A percentile compares a stretch with the other conserved stretches of the same genome.
phyloP scores from a whole-genome alignment of 2,888 invertebrate genomes.

The Rhagonycha lutea region DNA sequence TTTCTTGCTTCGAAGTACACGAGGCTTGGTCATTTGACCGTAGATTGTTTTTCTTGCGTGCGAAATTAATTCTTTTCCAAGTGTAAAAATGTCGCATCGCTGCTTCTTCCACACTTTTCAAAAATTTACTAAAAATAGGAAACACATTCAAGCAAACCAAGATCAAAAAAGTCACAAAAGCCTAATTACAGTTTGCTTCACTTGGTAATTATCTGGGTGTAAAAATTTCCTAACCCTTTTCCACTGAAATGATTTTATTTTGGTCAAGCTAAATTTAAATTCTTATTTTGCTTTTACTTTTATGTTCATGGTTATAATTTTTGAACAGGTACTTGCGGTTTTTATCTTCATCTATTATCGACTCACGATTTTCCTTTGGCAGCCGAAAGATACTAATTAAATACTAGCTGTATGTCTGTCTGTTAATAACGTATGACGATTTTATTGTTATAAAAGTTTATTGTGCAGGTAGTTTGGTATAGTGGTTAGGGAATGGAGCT shows the following conservation, averaged over 20 bases:
- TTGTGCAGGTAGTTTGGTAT: too few species aligned
- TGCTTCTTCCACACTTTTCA: conserved; percentile 23
- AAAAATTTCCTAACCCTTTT: not conserved
- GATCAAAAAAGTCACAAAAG: conserved; percentile 15
- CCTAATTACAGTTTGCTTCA: not conserved
- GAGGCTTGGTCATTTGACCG: conserved; percentile 24
- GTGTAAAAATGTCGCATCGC: conserved; percentile 17
- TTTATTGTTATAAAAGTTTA: too few species aligned
- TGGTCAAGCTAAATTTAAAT: not conserved
- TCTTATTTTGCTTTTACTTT: not conserved
- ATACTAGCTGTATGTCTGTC: too few species aligned
- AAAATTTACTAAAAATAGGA: conserved; percentile 7
- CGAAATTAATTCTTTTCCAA: conserved; percentile 18
- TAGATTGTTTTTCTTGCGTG: conserved; percentile 11
- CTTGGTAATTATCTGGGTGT: not conserved
- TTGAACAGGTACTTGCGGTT: too few species aligned
- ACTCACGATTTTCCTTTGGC: too few species aligned
- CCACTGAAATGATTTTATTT: not conserved
- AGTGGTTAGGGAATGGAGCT: too few species aligned
- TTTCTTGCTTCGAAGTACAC: conserved; percentile 29
- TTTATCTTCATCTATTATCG: too few species aligned
- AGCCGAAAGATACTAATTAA: too few species aligned
- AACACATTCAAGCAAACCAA: conserved; percentile 5
- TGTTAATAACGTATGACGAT: too few species aligned
- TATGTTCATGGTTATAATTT: not conserved